phyloP scores from a whole-genome alignment of 2,113 vertebrate species.

The Zootoca vivipara region DNA sequence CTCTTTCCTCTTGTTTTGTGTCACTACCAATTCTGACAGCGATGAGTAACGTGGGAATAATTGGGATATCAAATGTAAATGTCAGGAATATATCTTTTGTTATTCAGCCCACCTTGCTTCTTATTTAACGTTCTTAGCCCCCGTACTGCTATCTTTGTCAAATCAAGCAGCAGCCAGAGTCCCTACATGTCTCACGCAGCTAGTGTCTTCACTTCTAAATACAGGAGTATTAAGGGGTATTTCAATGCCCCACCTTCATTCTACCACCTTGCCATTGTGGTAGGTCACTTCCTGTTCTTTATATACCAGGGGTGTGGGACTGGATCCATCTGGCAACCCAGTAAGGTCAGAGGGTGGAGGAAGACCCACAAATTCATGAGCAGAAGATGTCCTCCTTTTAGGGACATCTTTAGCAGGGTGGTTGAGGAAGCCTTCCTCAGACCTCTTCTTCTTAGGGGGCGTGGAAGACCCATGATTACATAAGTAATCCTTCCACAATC shows the following conservation, averaged over 20 bases:
- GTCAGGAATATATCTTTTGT: slow-evolving; percentile 59
- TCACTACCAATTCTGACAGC: slow-evolving; percentile 37
- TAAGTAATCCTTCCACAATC: too few relatives aligned
- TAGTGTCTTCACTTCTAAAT: neutral
- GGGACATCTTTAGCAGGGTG: neutral
- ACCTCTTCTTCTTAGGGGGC: too few relatives aligned
- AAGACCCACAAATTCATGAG: neutral
- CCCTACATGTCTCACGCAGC: slow-evolving; percentile 21
- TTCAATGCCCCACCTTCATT: neutral
- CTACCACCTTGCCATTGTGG: neutral
- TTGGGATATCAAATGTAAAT: slow-evolving; percentile 47
- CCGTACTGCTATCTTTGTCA: slow-evolving; percentile 29
- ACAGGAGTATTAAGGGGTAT: neutral
- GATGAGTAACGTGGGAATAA: slow-evolving; percentile 37
- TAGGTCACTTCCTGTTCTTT: neutral
- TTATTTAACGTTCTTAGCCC: slow-evolving; percentile 52
- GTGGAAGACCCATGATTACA: too few relatives aligned
- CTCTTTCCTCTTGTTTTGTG: slow-evolving; percentile 31
- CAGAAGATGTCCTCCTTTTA: neutral
- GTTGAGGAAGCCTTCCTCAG: neutral
- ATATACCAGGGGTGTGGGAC: neutral
- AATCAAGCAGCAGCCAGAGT: slow-evolving; percentile 41
- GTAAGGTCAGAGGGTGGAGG: neutral
- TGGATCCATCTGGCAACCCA: too few relatives aligned
- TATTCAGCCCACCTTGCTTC: slow-evolving; percentile 64